Base-by-base conservation (phyloP, 2,888 invertebrate genomes). In the Pollenia labialis region DNA sequence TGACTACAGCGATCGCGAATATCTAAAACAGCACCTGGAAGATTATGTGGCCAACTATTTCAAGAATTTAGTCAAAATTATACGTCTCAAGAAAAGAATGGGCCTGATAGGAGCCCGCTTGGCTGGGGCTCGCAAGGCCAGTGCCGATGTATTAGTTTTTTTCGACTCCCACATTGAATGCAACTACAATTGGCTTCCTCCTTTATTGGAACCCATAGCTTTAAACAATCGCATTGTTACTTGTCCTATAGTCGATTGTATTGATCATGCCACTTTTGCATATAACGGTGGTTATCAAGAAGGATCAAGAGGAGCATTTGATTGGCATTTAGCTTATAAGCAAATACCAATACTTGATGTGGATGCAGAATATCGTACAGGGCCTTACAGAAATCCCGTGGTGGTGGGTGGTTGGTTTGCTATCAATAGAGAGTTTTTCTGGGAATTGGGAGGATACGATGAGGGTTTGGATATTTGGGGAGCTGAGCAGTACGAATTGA, bases 361-460 rank as follows among this genome's bases (percentile, higher is more conserved):
- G 16, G 90, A 91, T 87, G 56, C 88, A 6, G 76, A 79, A 1
- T 89, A 91, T 85, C 89, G 87, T 40, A 89, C 90, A 0, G 88
- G 88, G 58, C 92, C 92, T 0, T 91, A 90, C 76, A 88, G 97
- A 94, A 98, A 97, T 92, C 99, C 99, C 0, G 96, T 99, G 1
- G 98, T 99, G 99, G 98, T 98, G 66, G 99, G 99, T n/a, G 98
- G 98, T 0, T 93, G 98, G 89, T 99, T 99, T 94, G 99, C 99
- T 3, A 99, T 99, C 82, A 96, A 96, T 82, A 94, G 96, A 0
- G 95, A 96, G 88, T 99, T 97, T 94, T 99, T 99, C 94, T 98
- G 98, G 98, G 97, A 98, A 92, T 94, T 99, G 58, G 99, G 98
- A 6, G 99, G 99, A 0, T 98, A 98, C 91, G 98, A 98, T 91